Conservation (phyloP, 2,888 invertebrate species). For the Brenthis ino region DNA sequence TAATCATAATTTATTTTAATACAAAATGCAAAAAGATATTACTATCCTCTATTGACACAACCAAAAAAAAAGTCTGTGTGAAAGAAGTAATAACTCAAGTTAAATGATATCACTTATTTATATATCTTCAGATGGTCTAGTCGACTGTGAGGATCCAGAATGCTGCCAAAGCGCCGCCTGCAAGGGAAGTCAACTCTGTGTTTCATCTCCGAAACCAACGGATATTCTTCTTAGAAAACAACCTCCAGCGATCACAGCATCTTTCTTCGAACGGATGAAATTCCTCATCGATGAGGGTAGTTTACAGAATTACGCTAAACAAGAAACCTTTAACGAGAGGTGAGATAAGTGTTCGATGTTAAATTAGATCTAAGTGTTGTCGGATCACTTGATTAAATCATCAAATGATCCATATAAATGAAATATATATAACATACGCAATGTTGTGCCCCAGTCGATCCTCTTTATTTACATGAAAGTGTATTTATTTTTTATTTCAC, state of each 20-base stretch:
- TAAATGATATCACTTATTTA: neutral
- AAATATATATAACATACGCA: constrained; percentile 81
- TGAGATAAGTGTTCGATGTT: constrained; percentile 81
- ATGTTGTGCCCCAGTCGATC: constrained; percentile 92
- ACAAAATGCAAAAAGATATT: too few relatives aligned
- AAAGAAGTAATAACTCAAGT: neutral
- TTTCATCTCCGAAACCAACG: constrained; percentile 96
- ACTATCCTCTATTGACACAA: too few relatives aligned
- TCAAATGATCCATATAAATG: constrained; percentile 44
- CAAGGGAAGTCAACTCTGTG: constrained; percentile 94
- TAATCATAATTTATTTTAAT: too few relatives aligned
- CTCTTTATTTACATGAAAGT: constrained; percentile 75
- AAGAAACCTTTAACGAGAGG: constrained; percentile 98
- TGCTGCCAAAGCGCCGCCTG: constrained; percentile 94
- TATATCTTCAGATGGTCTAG: constrained; percentile 90
- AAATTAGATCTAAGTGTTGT: constrained; percentile 53
- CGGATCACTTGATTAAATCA: constrained; percentile 38
- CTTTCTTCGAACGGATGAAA: constrained; percentile 98
- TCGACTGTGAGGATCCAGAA: constrained; percentile 99
- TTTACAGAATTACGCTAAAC: constrained; percentile 97
- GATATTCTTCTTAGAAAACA: constrained; percentile 97
- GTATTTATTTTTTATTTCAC: constrained; percentile 65
- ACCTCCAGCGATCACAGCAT: constrained; percentile 97
- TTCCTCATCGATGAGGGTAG: constrained; percentile 99
- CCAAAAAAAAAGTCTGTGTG: too few relatives aligned